Conservation (phyloP, 1,140 invertebrate genomes). For the Psilanteris sp. region DNA sequence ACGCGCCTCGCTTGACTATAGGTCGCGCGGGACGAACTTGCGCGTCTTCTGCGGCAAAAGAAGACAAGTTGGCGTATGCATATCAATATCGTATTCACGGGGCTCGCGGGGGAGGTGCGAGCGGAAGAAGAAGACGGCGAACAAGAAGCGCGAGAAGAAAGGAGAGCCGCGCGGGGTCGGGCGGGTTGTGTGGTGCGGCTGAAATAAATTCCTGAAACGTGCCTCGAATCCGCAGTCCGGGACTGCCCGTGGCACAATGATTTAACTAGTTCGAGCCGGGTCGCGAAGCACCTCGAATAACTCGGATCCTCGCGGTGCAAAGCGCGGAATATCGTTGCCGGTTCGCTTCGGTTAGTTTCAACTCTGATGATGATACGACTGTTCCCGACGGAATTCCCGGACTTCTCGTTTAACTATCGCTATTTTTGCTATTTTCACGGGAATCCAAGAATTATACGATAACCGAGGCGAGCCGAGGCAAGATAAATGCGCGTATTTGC, state of each 20-base stretch:
- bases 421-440: slow-evolving; percentile 49
- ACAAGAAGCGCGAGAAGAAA: slow-evolving; percentile 24
- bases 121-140: slow-evolving; percentile 5
- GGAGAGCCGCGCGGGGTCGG: too few relatives aligned
- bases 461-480: slow-evolving; percentile 33
- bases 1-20: not conserved
- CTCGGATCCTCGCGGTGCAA: slow-evolving; percentile 24
- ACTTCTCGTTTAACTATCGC: slow-evolving; percentile 48
- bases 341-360: slow-evolving; percentile 24
- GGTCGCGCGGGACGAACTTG: too few relatives aligned
- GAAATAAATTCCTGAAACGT: slow-evolving; percentile 60
- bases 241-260: slow-evolving; percentile 56
- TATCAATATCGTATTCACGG: slow-evolving; percentile 22
- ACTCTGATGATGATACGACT: slow-evolving; percentile 42
- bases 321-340: slow-evolving; percentile 37
- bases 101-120: not conserved
- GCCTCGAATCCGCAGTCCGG: slow-evolving; percentile 45
- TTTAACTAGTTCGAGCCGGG: slow-evolving; percentile 58
- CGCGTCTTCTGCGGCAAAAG: too few relatives aligned
- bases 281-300: slow-evolving; percentile 49
- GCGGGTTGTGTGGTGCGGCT: slow-evolving; percentile 6
- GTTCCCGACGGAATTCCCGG: slow-evolving; percentile 44
- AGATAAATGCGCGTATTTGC: slow-evolving; percentile 57
- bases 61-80: not conserved
- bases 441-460: slow-evolving; percentile 52